Evolutionary conservation across 2,888 invertebrate genomes (phyloP), one percentile per base, ranked within the genome.

Genomic region (Nowickia ferox): DNA sequence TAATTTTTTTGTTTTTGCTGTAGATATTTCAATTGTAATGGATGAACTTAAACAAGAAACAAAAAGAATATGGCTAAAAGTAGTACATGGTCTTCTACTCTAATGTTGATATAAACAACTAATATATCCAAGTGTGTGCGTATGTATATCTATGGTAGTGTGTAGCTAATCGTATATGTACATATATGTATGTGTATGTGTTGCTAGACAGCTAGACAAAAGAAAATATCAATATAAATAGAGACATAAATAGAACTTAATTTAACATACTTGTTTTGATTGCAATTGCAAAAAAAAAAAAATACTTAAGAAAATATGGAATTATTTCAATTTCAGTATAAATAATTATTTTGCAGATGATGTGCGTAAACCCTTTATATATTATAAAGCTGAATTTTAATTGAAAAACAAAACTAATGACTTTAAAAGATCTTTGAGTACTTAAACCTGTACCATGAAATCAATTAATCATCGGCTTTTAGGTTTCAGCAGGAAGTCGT

Each of bases 71-170:
- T 66, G 85, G 63, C 78, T 59, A 66, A 79, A 88, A 88, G 87
- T 88, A 86, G 88, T 82, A 87, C 88, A 88, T 87, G 88, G 88
- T 87, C 88, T 88, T 87, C 88, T 86, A 86, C 86, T 87, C 72
- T 83, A 68, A 78, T 78, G 84, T 68, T 84, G 71, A 53, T 53
- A 68, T 69, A 79, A 74, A 76, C 79, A 55, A 46, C 71, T 55
- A 79, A 10, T 55, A 3, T 65, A n/a, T 55, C 2, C 6, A 30
- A 30, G 9, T 42, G 42, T 55, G 9, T 30, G 11, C 19, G 11
- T 65, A 44, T 15, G 51, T 63, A 42, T 42, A 17, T 57, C 4
- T 9, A 44, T 65, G 57, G 6, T 30, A 6, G 30, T 30, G 4
- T 22, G 51, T 46, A 6, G 30, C 11, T n/a, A n/a, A n/a, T n/a